phyloP scores from a whole-genome alignment of 2,113 vertebrate genomes.

The Columbina picui region DNA sequence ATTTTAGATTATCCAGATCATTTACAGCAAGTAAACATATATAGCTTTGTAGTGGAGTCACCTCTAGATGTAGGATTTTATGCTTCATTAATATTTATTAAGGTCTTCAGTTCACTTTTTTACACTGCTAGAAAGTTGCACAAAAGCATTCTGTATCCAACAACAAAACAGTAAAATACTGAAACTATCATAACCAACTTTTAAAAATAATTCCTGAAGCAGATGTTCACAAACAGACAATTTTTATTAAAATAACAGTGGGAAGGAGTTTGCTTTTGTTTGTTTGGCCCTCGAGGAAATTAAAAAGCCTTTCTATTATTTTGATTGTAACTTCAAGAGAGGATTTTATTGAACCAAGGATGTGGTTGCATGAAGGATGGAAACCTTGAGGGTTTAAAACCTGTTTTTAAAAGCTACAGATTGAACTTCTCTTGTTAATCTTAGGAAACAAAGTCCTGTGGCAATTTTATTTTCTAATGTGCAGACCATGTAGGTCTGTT shows the following conservation, averaged over 20 bases:
- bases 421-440: slow-evolving; percentile 30
- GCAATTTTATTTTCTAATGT: slow-evolving; percentile 11
- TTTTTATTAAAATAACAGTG: slow-evolving; percentile 63
- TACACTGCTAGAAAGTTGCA: background rate
- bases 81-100: slow-evolving; percentile 22
- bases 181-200: slow-evolving; percentile 22
- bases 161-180: background rate
- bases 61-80: background rate
- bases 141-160: background rate
- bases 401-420: slow-evolving; percentile 44
- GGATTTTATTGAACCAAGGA: slow-evolving; percentile 52
- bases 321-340: slow-evolving; percentile 58
- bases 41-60: background rate
- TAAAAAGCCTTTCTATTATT: slow-evolving; percentile 57
- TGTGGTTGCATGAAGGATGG: slow-evolving; percentile 40
- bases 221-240: slow-evolving; percentile 54
- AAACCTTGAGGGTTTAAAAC: slow-evolving; percentile 56
- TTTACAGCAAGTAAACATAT: background rate
- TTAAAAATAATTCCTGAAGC: slow-evolving; percentile 58
- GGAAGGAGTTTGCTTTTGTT: slow-evolving; percentile 44
- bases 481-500: background rate
- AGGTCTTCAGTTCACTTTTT: background rate
- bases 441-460: background rate
- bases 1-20: background rate
- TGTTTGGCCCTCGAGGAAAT: slow-evolving; percentile 69